Conservation (phyloP, 2,113 vertebrate genomes). For the Cepphus grylle region DNA sequence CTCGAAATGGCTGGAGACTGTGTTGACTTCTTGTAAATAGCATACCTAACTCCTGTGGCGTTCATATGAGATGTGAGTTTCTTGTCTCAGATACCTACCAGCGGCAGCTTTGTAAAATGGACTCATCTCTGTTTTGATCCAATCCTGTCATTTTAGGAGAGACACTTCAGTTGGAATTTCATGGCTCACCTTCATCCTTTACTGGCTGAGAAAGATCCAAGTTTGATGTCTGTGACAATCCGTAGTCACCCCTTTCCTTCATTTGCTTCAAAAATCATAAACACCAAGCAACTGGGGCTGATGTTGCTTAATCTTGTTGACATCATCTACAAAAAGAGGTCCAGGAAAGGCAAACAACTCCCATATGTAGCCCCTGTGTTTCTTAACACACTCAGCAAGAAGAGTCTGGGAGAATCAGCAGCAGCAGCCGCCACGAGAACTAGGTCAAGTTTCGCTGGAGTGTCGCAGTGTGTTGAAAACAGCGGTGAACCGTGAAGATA, state of each 20-base stretch:
- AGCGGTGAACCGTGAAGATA: not conserved
- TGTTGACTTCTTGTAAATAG: not conserved
- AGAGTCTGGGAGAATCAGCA: not conserved
- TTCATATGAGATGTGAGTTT: not conserved
- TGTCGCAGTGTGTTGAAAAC: not conserved
- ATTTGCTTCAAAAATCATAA: not conserved
- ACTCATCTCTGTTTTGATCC: not conserved
- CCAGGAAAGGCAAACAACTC: not conserved
- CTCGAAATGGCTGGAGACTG: not conserved
- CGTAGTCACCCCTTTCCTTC: not conserved
- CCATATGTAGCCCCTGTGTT: rapidly evolving
- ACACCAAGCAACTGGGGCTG: not conserved
- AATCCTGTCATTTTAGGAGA: not conserved
- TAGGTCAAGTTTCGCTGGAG: not conserved
- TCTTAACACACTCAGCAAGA: not conserved
- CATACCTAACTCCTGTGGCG: too few relatives aligned
- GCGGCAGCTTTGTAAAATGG: not conserved
- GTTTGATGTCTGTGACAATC: not conserved
- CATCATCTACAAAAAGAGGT: not conserved
- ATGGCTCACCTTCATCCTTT: not conserved
- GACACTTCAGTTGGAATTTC: not conserved
- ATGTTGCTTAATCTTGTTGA: not conserved
- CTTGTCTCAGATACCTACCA: not conserved
- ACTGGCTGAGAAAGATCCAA: not conserved
- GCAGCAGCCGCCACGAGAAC: not conserved